Evolutionary conservation across 2,113 vertebrate genomes (phyloP), one percentile per base, ranked within the genome.

Genomic region (Petrocephalus microphthalmus): DNA sequence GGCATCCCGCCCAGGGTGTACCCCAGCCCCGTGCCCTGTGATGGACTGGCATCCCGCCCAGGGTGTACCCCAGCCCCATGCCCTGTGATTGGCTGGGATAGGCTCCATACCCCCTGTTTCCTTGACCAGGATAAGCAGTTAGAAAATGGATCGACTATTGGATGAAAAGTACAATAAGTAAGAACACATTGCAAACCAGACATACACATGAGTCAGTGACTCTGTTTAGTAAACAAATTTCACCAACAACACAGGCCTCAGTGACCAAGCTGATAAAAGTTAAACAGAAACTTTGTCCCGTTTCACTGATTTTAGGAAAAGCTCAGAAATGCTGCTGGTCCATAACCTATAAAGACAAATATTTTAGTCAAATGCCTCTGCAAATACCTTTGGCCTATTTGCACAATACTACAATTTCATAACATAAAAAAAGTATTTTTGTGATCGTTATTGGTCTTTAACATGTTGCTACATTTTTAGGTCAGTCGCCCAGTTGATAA

Each of bases 231-330:
- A 84, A 88, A 83, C 49, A 54, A 54, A 78, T 82, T 82, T 88
- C 19, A 33, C 5, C 42, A 22, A 3, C 53, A 7, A 47, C 42
- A 37, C 7, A 37, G 42, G 22, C 37, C 42, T 1, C 33, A 54
- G 20, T 13, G 51, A 56, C 37, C 71, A 17, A 33, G 20, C 5
- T 56, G 74, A 57, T 45, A 19, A 57, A 83, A 83, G 53, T 57
- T 84, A 88, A 88, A 88, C 74, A 84, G 53, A 84, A 78, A 88
- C 87, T 88, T 88, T 88, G 87, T 88, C 54, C 87, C 60, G 25
- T 56, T 54, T 81, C 6, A 33, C 78, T 60, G 37, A 83, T 60
- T 78, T 29, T 45, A 47, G 20, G 37, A 54, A 33, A 56, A 2
- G 60, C n/a, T 42, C 42, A 42, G 42, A 42, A 13, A 25, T 45